These are phyloP conservation scores for Eira barbara DNA, from an alignment of 2,113 vertebrate species.

Conservation along the genomic window DNA sequence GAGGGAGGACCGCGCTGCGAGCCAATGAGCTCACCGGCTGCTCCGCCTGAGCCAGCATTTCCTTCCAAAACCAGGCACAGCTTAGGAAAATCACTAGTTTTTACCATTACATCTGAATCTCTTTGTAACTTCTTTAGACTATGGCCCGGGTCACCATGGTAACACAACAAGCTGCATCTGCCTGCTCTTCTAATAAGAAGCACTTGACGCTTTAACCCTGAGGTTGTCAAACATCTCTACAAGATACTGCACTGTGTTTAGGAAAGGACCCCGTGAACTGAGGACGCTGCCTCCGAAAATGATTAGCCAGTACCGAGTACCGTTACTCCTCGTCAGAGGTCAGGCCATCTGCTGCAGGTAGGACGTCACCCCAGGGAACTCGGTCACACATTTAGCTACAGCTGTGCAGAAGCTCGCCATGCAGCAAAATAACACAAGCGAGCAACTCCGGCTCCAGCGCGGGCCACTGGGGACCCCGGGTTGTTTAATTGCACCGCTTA, in stretches of 20 bases:
- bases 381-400: not conserved
- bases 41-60: slow-evolving; percentile 84
- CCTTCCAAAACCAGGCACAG: slow-evolving; percentile 85
- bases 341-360: not conserved
- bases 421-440: not conserved
- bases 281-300: not conserved
- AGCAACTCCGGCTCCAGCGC: not conserved
- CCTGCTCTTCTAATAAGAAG: slow-evolving; percentile 75
- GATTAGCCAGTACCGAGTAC: not conserved
- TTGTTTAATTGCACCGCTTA: slow-evolving; percentile 28
- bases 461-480: not conserved
- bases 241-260: not conserved
- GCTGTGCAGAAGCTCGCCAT: not conserved
- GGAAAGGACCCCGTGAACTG: not conserved
- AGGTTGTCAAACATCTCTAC: not conserved
- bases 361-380: not conserved
- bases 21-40: slow-evolving; percentile 82
- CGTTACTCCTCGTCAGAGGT: not conserved
- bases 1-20: slow-evolving; percentile 74
- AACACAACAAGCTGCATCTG: slow-evolving; percentile 88
- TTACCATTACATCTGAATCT: slow-evolving; percentile 80
- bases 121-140: slow-evolving; percentile 83
- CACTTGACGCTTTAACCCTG: slow-evolving; percentile 79
- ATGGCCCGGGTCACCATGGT: slow-evolving; percentile 81
- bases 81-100: slow-evolving; percentile 81